Percentiles rank a stretch among this genome's conserved stretches.
These are phyloP conservation scores for Cheirogaleus medius DNA, from an alignment of 2,113 vertebrate species.

Conservation along the genomic window DNA sequence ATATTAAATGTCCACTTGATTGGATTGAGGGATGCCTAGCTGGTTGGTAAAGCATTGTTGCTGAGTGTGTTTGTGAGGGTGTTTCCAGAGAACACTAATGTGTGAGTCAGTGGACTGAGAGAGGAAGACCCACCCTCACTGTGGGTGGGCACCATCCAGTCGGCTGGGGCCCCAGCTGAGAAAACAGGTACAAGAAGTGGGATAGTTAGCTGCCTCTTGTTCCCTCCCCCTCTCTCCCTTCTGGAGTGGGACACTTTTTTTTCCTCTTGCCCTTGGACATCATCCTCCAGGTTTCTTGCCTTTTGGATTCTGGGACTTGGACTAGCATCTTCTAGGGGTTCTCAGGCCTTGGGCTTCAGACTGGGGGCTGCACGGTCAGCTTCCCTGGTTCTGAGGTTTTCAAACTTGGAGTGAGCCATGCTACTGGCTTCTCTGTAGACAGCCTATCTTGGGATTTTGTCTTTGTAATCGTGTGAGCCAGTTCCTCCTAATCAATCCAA, in stretches of 20 bases:
- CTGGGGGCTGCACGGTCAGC: background rate
- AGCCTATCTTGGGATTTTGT: background rate
- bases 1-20: background rate
- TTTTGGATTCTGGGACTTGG: background rate
- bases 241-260: background rate
- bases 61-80: background rate
- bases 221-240: background rate
- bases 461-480: background rate
- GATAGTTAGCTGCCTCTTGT: background rate
- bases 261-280: background rate
- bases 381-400: background rate
- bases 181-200: background rate
- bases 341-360: background rate
- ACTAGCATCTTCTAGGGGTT: background rate
- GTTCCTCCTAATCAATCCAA: background rate
- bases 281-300: background rate
- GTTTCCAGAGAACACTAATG: background rate
- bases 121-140: background rate
- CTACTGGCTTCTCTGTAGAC: background rate
- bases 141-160: background rate
- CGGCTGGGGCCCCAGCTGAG: background rate
- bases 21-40: background rate
- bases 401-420: background rate
- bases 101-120: background rate
- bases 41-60: background rate